Evolutionary conservation across 53 echinoderm and acorn worm species (phyloP).

Genomic region (Astropecten irregularis): DNA sequence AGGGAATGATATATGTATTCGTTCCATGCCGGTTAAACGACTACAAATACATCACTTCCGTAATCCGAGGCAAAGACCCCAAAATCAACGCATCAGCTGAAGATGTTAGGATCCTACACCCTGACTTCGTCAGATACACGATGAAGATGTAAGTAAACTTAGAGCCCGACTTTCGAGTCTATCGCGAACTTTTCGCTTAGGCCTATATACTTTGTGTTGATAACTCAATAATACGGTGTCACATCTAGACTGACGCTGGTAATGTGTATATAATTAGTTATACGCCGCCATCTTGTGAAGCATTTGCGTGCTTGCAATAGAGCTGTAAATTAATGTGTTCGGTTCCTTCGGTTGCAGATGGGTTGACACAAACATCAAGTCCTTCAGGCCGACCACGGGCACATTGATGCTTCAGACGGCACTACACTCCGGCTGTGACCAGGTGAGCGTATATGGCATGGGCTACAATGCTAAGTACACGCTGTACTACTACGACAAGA

Average conservation of each 20-base stretch:
- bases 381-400: conserved; percentile 92
- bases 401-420: conserved; percentile 64
- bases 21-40: conserved; percentile 86
- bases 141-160: conserved; percentile 91
- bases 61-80: conserved; percentile 55
- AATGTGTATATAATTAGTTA: not conserved
- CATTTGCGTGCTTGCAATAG: not conserved
- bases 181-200: too few relatives aligned
- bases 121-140: conserved; percentile 49
- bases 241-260: too few relatives aligned
- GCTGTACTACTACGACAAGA: conserved; percentile 80
- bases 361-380: conserved; percentile 67
- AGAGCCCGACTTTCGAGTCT: too few relatives aligned
- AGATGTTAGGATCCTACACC: conserved; percentile 62
- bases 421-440: conserved; percentile 39
- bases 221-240: too few relatives aligned
- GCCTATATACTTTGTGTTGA: too few relatives aligned
- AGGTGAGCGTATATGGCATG: conserved; percentile 86
- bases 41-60: conserved; percentile 78
- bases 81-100: conserved; percentile 60
- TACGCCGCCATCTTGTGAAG: not conserved
- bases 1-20: conserved; percentile 80
- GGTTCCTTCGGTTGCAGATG: conserved; percentile 53
- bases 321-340: too few relatives aligned
- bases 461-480: conserved; percentile 79